phyloP scores from a whole-genome alignment of 2,113 vertebrate genomes.

The Pygoscelis antarcticus region DNA sequence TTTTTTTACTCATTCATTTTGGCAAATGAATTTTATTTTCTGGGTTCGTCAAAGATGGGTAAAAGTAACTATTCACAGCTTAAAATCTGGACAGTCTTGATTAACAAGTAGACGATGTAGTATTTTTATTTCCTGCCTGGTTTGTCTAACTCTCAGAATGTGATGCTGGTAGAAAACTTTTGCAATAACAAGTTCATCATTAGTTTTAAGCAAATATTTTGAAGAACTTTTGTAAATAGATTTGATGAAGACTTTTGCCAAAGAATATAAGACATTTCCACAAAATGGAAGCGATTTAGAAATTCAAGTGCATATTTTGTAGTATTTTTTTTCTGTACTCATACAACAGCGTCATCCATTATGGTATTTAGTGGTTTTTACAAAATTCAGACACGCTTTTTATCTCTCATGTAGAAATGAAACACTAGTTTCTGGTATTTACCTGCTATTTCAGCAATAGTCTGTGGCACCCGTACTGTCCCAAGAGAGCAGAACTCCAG shows the following conservation, averaged over 20 bases:
- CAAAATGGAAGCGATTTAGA: background rate
- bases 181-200: background rate
- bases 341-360: background rate
- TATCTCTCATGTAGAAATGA: background rate
- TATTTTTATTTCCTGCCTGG: background rate
- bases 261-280: background rate
- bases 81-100: background rate
- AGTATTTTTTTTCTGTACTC: background rate
- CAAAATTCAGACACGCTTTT: background rate
- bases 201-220: background rate
- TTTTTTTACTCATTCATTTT: background rate
- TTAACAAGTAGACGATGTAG: background rate
- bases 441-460: background rate
- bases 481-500: background rate
- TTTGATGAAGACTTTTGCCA: background rate
- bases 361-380: background rate
- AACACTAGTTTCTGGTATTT: background rate
- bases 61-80: background rate
- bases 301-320: background rate
- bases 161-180: background rate
- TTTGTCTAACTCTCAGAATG: background rate
- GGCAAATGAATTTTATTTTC: background rate
- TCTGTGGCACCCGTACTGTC: background rate
- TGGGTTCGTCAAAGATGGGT: background rate
- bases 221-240: background rate